Evolutionary conservation across 2,113 vertebrate species (phyloP), one percentile per base, ranked within the genome.

Genomic region (Opisthocomus hoazin): DNA sequence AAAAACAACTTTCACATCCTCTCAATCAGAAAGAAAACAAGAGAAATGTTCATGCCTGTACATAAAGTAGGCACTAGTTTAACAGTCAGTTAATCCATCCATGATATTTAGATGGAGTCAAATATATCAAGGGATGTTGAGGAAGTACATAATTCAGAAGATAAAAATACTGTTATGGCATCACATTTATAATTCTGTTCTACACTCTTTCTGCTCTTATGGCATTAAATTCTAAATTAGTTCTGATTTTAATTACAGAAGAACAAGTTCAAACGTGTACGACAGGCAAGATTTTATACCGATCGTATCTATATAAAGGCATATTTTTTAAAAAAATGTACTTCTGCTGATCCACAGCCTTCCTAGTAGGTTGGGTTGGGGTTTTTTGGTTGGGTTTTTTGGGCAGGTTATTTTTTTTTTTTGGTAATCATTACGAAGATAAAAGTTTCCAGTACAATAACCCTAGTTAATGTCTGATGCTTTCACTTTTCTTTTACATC

Each of bases 391-490:
- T 29, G 1, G 19, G 30, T 6, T 53, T 68, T 46, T 48, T 69
- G 41, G 60, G 68, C 29, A n/a, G n/a, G n/a, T n/a, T n/a, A n/a
- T n/a, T n/a, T n/a, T n/a, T n/a, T n/a, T n/a, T n/a, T n/a, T n/a
- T 93, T 75, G 87, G 60, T 51, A 94, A 20, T 92, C 86, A 91
- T 97, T 94, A 96, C 58, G 4, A 54, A 27, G 29, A 94, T 92
- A 82, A 96, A 96, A 93, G 50, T 96, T 97, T 96, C 83, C 89
- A 96, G 90, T 81, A 88, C 84, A 95, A 96, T 96, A 95, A 92
- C 71, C 66, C 56, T 24, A 93, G 66, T 78, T 95, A 95, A 93
- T 87, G 66, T 78, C 71, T 95, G 90, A 85, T 30, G 30, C 90
- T 80, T 96, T 92, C 93, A 85, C 79, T 94, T 96, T 84, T 78